Evolutionary conservation across 2,113 vertebrate species (phyloP), one percentile per base, ranked within the genome.

Genomic region (Piaya cayana): DNA sequence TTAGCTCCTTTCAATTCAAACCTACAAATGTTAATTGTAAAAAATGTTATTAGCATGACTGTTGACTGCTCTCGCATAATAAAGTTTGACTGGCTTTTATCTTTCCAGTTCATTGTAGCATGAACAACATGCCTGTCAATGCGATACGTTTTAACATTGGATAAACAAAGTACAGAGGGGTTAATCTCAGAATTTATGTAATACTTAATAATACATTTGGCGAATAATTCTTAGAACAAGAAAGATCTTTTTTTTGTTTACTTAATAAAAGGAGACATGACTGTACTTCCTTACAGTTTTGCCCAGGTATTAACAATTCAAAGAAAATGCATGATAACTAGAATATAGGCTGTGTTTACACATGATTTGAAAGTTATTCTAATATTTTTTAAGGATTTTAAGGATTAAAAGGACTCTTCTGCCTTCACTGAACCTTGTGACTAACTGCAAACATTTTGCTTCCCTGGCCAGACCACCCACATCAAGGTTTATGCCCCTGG

Each of bases 141-240:
- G 23, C n/a, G 67, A 15, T 67, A 62, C 50, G 59, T 52, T 94
- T 90, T 74, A 78, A 71, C 59, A 72, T n/a, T 52, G 29, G 15
- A 72, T 91, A 86, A 94, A 79, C 20, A 80, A 91, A 53, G 29
- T 37, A 82, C 29, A 75, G 74, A 65, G 39, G 32, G n/a, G 59
- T 87, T 95, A 94, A 87, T 91, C 45, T 64, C 42, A 67, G 56
- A 82, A 75, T 82, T 88, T 89, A 43, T 84, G 34, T 68, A 93
- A 90, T 77, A 80, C 21, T 43, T 77, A 77, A 80, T 82, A 93
- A 72, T 53, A 53, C 9, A 88, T 80, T 92, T 13, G 11, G 12
- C 2, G 19, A 92, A 62, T 69, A 92, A 69, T 82, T 59, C 22
- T 80, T 42, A 80, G 13, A 90, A 30, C 39, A 91, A 79, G 42